Conservation (phyloP, 1,140 invertebrate genomes). For the Brachionus angularis region DNA sequence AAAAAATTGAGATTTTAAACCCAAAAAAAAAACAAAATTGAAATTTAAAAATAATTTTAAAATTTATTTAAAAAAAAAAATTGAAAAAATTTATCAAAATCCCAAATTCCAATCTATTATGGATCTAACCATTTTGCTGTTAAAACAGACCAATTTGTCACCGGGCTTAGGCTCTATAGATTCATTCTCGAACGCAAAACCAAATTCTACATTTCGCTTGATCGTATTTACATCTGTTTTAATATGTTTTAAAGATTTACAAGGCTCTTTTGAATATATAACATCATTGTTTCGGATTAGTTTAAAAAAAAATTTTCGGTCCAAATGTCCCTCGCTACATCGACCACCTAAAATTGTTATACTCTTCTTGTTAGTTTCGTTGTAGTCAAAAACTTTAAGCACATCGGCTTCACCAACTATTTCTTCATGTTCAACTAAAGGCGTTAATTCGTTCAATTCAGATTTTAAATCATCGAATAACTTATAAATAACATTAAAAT, state of each 20-base stretch:
- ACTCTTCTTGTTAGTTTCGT: constrained; percentile 71
- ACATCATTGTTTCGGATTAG: constrained; percentile 68
- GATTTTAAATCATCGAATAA: constrained; percentile 80
- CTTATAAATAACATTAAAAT: constrained; percentile 82
- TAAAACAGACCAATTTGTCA: constrained; percentile 75
- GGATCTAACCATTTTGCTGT: constrained; percentile 64
- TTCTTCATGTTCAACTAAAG: constrained; percentile 69
- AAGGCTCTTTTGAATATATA: constrained; percentile 61
- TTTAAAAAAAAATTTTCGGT: constrained; percentile 67
- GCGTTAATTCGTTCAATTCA: constrained; percentile 71
- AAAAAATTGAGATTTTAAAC: constrained; percentile 42
- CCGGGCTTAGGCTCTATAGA: constrained; percentile 67
- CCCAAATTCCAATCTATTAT: constrained; percentile 77
- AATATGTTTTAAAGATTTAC: constrained; percentile 77
- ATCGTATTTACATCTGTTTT: constrained; percentile 81
- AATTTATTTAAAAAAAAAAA: neutral
- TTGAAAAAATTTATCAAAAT: constrained; percentile 61
- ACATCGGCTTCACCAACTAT: constrained; percentile 78
- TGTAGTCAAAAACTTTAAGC: constrained; percentile 75
- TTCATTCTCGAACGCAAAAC: constrained; percentile 69
- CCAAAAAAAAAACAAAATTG: constrained; percentile 4
- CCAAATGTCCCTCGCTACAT: constrained; percentile 73
- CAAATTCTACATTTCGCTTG: constrained; percentile 79
- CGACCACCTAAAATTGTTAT: constrained; percentile 79
- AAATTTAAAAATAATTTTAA: neutral